These are phyloP conservation scores for Catonia carolina DNA, from an alignment of 2,888 invertebrate genomes.

Conservation along the genomic window DNA sequence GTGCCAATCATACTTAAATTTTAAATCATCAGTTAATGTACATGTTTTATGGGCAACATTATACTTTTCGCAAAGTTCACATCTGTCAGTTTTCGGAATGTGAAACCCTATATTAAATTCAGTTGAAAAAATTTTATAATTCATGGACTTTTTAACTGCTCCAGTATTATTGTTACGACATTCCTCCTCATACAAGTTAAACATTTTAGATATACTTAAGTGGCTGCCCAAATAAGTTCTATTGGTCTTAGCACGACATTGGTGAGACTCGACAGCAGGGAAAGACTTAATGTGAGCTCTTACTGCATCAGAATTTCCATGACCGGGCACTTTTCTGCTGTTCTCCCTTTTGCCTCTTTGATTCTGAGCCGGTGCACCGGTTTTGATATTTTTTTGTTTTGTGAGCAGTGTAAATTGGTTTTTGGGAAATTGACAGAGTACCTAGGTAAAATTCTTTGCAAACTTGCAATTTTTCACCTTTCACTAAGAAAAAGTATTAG, in stretches of 20 bases:
- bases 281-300: slow-evolving; percentile 8
- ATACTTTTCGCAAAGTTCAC: slow-evolving; percentile 5
- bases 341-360: background rate
- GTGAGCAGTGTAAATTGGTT: slow-evolving; percentile 15
- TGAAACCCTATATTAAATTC: slow-evolving; percentile 13
- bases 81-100: slow-evolving; percentile 4
- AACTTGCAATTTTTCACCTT: slow-evolving; percentile 9
- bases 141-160: slow-evolving; percentile 10
- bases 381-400: background rate
- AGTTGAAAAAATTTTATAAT: slow-evolving; percentile 10
- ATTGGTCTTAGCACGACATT: slow-evolving; percentile 5
- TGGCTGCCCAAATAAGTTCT: slow-evolving; percentile 1
- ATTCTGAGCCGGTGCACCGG: slow-evolving; percentile 3
- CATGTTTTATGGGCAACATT: background rate
- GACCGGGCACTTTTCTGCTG: background rate
- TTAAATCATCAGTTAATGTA: background rate
- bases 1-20: background rate
- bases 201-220: slow-evolving; percentile 7
- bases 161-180: background rate
- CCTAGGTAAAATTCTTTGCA: slow-evolving; percentile 9
- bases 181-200: slow-evolving; percentile 10
- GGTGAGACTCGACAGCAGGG: slow-evolving; percentile 6
- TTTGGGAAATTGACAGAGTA: slow-evolving; percentile 13
- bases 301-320: background rate
- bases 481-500: slow-evolving; percentile 11